A percentile compares a stretch with the other conserved stretches of the same genome.
Conservation (phyloP, 2,797 vertebrate genomes). For the Alfaro cultratus region DNA sequence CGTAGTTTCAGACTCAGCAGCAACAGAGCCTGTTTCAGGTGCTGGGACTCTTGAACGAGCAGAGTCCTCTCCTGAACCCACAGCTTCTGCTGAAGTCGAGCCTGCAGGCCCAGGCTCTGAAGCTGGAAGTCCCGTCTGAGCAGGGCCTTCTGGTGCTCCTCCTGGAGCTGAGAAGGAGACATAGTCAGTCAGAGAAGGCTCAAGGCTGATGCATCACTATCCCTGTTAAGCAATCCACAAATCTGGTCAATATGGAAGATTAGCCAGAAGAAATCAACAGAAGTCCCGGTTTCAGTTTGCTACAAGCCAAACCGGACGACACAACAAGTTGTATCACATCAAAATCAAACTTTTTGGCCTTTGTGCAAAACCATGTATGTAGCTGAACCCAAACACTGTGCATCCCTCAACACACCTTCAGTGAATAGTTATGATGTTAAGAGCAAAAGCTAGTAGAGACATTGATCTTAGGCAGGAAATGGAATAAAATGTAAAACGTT, state of each 20-base stretch:
- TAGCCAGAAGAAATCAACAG: background rate
- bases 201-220: background rate
- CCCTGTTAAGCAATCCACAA: background rate
- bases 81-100: conserved; percentile 92
- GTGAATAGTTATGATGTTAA: background rate
- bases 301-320: background rate
- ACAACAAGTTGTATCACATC: background rate
- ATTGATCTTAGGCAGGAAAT: background rate
- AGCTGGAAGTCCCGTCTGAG: conserved; percentile 93
- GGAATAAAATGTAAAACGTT: background rate
- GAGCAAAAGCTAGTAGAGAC: background rate
- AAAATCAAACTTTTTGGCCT: background rate
- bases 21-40: conserved; percentile 93
- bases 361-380: background rate
- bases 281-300: background rate
- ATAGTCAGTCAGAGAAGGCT: background rate
- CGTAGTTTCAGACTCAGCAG: conserved; percentile 96
- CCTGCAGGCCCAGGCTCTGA: conserved; percentile 94
- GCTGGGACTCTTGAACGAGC: conserved; percentile 93
- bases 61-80: conserved; percentile 96
- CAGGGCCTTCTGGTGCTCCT: conserved; percentile 94
- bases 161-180: conserved; percentile 83
- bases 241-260: background rate
- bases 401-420: too few species aligned
- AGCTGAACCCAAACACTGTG: too few species aligned